Evolutionary conservation across 2,113 vertebrate species (phyloP).

Genomic region (Psephotus haematonotus): DNA sequence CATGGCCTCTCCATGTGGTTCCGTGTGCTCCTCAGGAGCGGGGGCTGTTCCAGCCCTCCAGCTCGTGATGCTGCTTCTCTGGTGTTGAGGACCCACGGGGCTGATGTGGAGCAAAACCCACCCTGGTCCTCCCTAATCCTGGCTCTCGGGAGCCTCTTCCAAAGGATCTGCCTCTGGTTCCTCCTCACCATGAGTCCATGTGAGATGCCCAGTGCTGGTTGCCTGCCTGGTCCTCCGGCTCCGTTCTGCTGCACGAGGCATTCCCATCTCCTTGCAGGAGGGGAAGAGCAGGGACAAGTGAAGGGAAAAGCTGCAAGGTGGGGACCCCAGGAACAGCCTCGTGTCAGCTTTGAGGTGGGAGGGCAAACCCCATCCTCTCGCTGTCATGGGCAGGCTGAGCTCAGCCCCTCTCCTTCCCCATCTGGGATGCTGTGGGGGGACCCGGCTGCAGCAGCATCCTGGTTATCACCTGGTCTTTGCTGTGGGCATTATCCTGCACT

Average conservation of each 20-base stretch:
- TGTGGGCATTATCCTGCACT: background rate
- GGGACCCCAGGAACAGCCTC: background rate
- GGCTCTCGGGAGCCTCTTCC: background rate
- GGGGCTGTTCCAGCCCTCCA: background rate
- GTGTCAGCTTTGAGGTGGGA: background rate
- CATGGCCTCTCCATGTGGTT: background rate
- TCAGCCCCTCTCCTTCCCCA: background rate
- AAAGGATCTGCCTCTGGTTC: background rate
- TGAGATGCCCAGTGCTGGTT: background rate
- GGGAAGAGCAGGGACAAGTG: background rate
- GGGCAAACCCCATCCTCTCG: fast-evolving
- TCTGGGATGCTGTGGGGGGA: fast-evolving
- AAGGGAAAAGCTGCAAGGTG: background rate
- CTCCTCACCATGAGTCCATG: background rate
- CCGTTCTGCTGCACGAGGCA: fast-evolving
- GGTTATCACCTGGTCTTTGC: background rate
- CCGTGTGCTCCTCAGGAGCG: background rate
- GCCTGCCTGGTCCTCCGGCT: background rate
- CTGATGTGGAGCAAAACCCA: background rate
- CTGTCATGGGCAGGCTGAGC: background rate
- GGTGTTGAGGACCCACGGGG: fast-evolving
- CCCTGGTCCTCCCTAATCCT: background rate
- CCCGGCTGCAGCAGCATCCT: background rate
- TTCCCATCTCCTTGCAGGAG: background rate
- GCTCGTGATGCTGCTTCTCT: background rate